Base-by-base conservation (phyloP, 2,113 vertebrate species). In the Panthera tigris region DNA sequence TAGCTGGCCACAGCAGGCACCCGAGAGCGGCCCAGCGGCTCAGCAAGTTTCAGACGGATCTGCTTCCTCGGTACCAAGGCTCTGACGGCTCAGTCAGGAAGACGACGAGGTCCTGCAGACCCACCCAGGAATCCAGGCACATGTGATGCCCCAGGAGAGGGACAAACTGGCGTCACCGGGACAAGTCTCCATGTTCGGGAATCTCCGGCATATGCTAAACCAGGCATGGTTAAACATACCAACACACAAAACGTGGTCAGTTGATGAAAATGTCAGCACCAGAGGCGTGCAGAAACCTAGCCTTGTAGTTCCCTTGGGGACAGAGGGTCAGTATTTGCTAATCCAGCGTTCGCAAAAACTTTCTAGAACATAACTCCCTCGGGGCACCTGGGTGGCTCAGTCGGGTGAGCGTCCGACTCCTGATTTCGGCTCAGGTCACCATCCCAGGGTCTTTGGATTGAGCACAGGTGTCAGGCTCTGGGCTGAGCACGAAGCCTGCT, bases 121-220 rank as follows among this genome's bases (percentile, higher is more conserved):
- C 52, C 14, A 3, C 65, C 4, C 5, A 29, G 45, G 45, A 45
- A 45, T 45, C 45, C 45, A 45, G 45, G 45, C 45, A 65, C 31
- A 9, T 5, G 45, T 2, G 23, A 15, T 52, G 23, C 13, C 29
- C 21, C 0, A 0, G 41, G 41, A 33, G 18, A 68, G 21, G 45
- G 63, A n/a, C 45, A n/a, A 13, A 50, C 1, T 7, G 12, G 33
- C 25, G 41, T 68, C 23, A 15, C 7, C 3, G 31, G 25, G 39
- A 48, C 25, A 13, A 74, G 23, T 7, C 4, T 76, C 73, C 4
- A 3, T 31, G 65, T 31, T 31, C 9, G 1, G 4, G 13, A 66
- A 66, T 66, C 65, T 45, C 15, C 6, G 0, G 21, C 10, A 15
- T 39, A 61, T 52, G 25, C 25, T 50, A 21, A n/a, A 39, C 11